These are phyloP conservation scores for Polymixis flavicincta DNA, from an alignment of 2,888 invertebrate species.

Conservation along the genomic window DNA sequence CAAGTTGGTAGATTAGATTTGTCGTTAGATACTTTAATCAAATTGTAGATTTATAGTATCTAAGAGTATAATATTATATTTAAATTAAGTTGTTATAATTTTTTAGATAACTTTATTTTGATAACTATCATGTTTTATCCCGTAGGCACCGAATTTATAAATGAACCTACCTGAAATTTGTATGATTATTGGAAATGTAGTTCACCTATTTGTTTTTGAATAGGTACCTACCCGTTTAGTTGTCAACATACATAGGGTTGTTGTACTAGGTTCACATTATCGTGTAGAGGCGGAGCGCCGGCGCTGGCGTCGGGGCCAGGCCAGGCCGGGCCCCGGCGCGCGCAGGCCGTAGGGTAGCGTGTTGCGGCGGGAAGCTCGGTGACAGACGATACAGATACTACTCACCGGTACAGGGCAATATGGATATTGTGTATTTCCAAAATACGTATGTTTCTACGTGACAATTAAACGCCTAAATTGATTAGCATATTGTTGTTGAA, in stretches of 20 bases:
- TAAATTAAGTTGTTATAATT: conserved; percentile 76
- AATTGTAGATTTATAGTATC: conserved; percentile 78
- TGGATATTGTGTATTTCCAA: conserved; percentile 70
- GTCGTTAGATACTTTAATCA: conserved; percentile 84
- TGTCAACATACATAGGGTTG: conserved; percentile 64
- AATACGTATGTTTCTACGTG: conserved; percentile 82
- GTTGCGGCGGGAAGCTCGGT: conserved; percentile 43
- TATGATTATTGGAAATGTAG: conserved; percentile 71
- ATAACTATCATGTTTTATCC: conserved; percentile 82
- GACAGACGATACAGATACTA: conserved; percentile 48
- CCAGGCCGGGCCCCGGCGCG: conserved; percentile 10
- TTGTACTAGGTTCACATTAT: conserved; percentile 56
- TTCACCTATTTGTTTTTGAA: conserved; percentile 73
- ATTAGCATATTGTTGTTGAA: conserved; percentile 88
- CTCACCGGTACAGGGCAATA: conserved; percentile 76
- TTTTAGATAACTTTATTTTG: conserved; percentile 88
- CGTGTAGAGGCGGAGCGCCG: conserved; percentile 40
- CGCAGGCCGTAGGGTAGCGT: conserved; percentile 33
- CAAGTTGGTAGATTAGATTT: conserved; percentile 80
- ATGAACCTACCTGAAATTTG: conserved; percentile 72
- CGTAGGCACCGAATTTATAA: conserved; percentile 74
- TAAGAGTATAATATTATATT: conserved; percentile 69
- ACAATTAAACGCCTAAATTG: conserved; percentile 86
- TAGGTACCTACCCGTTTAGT: conserved; percentile 70
- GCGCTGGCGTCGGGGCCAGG: neutral